Base-by-base conservation (phyloP, 1,140 invertebrate genomes). In the Lepidurus couesii region DNA sequence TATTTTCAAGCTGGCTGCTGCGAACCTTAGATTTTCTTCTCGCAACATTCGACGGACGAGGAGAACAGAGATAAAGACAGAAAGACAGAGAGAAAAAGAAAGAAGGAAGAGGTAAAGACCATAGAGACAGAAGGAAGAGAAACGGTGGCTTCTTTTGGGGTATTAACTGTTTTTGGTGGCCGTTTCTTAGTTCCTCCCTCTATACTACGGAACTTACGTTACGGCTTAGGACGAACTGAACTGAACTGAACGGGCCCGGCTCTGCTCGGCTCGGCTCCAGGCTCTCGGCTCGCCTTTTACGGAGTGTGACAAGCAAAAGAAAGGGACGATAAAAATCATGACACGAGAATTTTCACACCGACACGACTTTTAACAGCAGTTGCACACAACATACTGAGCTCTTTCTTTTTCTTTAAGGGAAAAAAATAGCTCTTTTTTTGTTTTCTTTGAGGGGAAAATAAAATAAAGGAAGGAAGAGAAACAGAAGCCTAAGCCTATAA, bases 281-380 rank as follows among this genome's bases (percentile, higher is more conserved):
- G 26, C 26, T 34, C 34, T 4, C 34, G 34, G 34, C 34, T 34
- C 3, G 34, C 34, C 34, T 34, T 34, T 65, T 65, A 65, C 53
- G 53, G 53, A 13, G 53, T 65, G 53, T 65, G 53, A 65, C 53
- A 65, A 65, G 53, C 53, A n/a, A 65, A 21, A 65, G 53, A 65
- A 65, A 65, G 53, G 53, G 53, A 21, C 53, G 53, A 65, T 65
- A 65, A 65, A 65, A 21, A 65, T 65, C 53, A 65, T 65, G 53
- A 65, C 53, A 65, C 53, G 53, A 65, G 53, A 65, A 65, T 65
- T 65, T 65, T 65, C 53, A 65, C 53, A 65, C 53, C 53, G 53
- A 65, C 53, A 65, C 53, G 53, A 65, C 53, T 16, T 21, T 65
- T 13, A 65, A 65, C 53, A 65, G 53, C 53, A 65, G 53, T 34